Evolutionary conservation across 2,888 invertebrate species (phyloP).

Genomic region (Pycnomerus fuliginosus): DNA sequence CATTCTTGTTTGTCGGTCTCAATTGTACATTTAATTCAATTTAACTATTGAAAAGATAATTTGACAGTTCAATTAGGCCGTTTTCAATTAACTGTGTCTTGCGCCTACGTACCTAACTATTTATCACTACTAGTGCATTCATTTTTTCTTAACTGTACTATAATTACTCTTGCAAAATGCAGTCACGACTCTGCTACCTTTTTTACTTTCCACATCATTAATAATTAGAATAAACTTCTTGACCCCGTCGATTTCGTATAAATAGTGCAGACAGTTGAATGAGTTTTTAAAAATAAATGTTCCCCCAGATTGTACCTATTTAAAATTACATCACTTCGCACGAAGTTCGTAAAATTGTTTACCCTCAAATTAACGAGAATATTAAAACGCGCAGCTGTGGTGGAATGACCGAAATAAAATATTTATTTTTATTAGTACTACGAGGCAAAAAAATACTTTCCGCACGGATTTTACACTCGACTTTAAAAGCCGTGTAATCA

Average conservation of each 20-base stretch:
- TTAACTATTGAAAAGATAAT: slow-evolving; percentile 23
- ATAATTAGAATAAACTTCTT: neutral
- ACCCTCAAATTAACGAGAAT: slow-evolving; percentile 18
- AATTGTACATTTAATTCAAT: slow-evolving; percentile 24
- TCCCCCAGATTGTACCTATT: slow-evolving; percentile 7
- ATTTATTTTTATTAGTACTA: slow-evolving; percentile 6
- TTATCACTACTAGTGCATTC: neutral
- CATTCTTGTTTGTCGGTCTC: slow-evolving; percentile 12
- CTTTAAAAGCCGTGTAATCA: neutral
- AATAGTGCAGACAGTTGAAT: slow-evolving; percentile 19
- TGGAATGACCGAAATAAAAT: slow-evolving; percentile 13
- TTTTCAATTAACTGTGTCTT: slow-evolving; percentile 15
- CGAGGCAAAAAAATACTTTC: slow-evolving; percentile 3
- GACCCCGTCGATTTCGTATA: too few species aligned
- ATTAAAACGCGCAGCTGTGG: slow-evolving; percentile 18
- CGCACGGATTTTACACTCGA: slow-evolving; percentile 6
- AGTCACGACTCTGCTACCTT: slow-evolving; percentile 12
- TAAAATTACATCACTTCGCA: slow-evolving; percentile 13
- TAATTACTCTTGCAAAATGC: slow-evolving; percentile 14
- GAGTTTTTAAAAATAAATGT: slow-evolving; percentile 17
- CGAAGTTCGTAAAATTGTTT: slow-evolving; percentile 20
- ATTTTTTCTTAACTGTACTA: neutral
- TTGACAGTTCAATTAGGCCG: slow-evolving; percentile 25
- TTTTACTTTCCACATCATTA: slow-evolving; percentile 6
- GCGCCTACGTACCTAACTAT: slow-evolving; percentile 4